A percentile compares a stretch with the other conserved stretches of the same genome.
Conservation (phyloP, 2,113 vertebrate genomes). For the Alces alces region DNA sequence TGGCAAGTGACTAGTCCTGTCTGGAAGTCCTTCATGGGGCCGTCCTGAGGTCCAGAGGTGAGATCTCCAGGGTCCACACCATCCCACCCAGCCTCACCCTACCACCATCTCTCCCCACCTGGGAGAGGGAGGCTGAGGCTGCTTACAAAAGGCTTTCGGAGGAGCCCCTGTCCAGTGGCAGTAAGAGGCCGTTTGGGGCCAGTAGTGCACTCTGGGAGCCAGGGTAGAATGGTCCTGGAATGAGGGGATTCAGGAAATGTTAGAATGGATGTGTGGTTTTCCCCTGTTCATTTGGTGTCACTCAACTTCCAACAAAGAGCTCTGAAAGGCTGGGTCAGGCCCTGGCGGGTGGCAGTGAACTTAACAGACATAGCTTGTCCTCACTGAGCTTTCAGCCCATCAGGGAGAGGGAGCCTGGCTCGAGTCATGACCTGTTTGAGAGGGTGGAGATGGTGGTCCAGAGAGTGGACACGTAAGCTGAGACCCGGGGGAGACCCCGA, state of each 20-base stretch:
- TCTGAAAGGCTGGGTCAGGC: neutral
- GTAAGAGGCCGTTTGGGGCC: neutral
- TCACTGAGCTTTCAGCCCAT: neutral
- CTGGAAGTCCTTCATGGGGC: neutral
- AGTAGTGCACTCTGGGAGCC: neutral
- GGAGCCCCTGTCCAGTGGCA: neutral
- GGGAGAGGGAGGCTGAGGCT: neutral
- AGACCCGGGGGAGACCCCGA: rapidly evolving
- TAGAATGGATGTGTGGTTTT: neutral
- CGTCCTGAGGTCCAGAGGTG: neutral
- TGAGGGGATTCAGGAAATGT: neutral
- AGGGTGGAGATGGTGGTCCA: neutral
- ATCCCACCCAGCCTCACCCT: neutral
- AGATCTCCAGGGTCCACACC: neutral
- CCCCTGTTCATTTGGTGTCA: neutral
- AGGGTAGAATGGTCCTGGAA: no score
- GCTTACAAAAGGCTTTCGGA: neutral
- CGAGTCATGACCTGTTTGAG: rapidly evolving
- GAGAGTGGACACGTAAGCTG: neutral
- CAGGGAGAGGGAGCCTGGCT: no score
- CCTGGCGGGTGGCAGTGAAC: neutral
- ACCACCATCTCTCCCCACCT: rapidly evolving
- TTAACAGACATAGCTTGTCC: neutral
- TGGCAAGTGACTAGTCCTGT: neutral
- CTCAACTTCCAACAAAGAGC: neutral